Conservation (phyloP, 92 coral and sea anemone species). For the Phenganax stokvisi region DNA sequence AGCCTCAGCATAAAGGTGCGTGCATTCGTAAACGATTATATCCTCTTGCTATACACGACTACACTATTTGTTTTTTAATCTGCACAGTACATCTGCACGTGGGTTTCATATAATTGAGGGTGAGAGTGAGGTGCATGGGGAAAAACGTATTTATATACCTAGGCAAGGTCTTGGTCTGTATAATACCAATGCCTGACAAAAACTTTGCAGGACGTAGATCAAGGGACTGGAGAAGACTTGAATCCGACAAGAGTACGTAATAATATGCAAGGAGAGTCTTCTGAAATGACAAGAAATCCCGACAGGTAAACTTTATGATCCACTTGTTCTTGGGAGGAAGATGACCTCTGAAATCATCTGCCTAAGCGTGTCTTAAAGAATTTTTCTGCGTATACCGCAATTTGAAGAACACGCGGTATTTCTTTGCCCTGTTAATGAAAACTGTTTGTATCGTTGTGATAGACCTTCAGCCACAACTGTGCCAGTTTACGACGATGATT, state of each 20-base stretch:
- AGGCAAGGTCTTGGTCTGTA: neutral
- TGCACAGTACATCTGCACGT: too few species aligned
- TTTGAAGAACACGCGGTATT: too few species aligned
- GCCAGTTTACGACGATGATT: slow-evolving; percentile 87
- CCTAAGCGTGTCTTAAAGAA: too few species aligned
- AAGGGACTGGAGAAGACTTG: slow-evolving; percentile 89
- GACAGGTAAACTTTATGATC: slow-evolving; percentile 54
- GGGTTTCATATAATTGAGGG: too few species aligned
- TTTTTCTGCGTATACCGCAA: too few species aligned
- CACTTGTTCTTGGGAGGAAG: neutral
- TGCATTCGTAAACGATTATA: neutral
- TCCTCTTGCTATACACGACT: neutral
- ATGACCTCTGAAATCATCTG: neutral
- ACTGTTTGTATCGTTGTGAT: neutral
- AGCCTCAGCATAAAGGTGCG: slow-evolving; percentile 91
- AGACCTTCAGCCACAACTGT: slow-evolving; percentile 70
- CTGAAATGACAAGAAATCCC: slow-evolving; percentile 86
- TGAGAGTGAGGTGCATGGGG: neutral
- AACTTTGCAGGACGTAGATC: slow-evolving; percentile 80
- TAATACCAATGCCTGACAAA: too few species aligned
- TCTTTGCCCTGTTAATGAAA: too few species aligned
- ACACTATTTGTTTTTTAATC: neutral
- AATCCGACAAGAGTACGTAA: slow-evolving; percentile 80
- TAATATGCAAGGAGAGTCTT: slow-evolving; percentile 64
- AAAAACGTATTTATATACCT: neutral